Percentiles rank a stretch among this genome's conserved stretches.
Evolutionary conservation across 2,797 vertebrate species (phyloP).

Genomic region (Meda fulgida): DNA sequence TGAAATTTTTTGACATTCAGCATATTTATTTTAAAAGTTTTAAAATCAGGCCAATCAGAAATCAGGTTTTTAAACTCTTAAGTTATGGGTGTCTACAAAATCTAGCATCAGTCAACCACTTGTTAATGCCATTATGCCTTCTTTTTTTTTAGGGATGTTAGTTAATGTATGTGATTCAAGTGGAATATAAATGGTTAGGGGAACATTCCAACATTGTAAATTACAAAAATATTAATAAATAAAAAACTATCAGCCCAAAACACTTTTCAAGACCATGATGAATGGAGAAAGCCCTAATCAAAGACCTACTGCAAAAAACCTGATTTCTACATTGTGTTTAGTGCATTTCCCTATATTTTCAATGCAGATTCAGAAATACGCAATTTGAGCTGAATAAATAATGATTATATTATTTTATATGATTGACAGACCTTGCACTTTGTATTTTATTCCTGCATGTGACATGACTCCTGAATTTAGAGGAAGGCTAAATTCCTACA

Average conservation of each 20-base stretch:
- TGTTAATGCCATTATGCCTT: neutral
- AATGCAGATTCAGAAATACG: neutral
- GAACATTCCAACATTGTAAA: neutral
- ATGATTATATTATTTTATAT: neutral
- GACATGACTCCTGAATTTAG: conserved; percentile 1
- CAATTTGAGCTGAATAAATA: neutral
- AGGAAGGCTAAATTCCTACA: no score
- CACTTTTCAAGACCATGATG: neutral
- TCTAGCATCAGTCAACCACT: neutral
- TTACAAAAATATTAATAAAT: neutral
- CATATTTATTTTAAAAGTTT: neutral
- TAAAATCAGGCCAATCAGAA: neutral
- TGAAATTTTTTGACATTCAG: neutral
- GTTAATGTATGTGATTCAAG: neutral
- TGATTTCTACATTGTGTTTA: neutral
- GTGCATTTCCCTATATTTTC: neutral
- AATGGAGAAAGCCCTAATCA: neutral
- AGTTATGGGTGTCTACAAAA: neutral
- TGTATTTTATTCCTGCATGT: conserved; percentile 1
- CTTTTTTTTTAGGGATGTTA: neutral
- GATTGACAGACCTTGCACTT: neutral
- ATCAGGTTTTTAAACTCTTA: no score
- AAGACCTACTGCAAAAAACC: neutral
- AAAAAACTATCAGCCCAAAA: neutral
- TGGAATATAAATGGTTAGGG: neutral